Conservation (phyloP, 2,888 invertebrate genomes). For the Portevinia maculata region DNA sequence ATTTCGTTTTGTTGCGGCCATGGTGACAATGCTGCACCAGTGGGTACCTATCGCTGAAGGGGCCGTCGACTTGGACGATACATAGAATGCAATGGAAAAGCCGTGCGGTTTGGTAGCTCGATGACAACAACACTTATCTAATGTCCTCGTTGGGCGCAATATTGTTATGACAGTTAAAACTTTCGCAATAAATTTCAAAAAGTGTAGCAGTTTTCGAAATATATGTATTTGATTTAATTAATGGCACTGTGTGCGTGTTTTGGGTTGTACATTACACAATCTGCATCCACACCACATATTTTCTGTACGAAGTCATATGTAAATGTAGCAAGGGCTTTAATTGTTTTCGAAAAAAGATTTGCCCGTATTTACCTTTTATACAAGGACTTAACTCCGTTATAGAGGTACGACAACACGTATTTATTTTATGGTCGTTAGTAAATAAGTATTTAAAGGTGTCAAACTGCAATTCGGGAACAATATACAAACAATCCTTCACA, state of each 20-base stretch:
- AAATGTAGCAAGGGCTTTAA: background rate
- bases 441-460: no score
- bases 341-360: no score
- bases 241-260: slow-evolving; percentile 17
- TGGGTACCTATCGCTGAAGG: background rate
- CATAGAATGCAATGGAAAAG: slow-evolving; percentile 10
- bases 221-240: slow-evolving; percentile 61
- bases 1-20: slow-evolving; percentile 71
- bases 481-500: no score
- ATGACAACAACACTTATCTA: slow-evolving; percentile 36
- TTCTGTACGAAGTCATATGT: background rate
- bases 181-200: slow-evolving; percentile 72
- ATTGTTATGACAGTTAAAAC: slow-evolving; percentile 70
- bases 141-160: slow-evolving; percentile 60
- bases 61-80: background rate
- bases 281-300: background rate
- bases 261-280: background rate
- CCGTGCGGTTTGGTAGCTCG: slow-evolving; percentile 1
- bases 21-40: slow-evolving; percentile 14
- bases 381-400: no score
- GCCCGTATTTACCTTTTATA: no score
- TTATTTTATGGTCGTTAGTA: no score
- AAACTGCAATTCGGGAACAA: no score
- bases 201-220: slow-evolving; percentile 67
- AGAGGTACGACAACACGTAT: no score